These are phyloP conservation scores for Casuarius casuarius DNA, from an alignment of 2,113 vertebrate genomes.

Conservation along the genomic window DNA sequence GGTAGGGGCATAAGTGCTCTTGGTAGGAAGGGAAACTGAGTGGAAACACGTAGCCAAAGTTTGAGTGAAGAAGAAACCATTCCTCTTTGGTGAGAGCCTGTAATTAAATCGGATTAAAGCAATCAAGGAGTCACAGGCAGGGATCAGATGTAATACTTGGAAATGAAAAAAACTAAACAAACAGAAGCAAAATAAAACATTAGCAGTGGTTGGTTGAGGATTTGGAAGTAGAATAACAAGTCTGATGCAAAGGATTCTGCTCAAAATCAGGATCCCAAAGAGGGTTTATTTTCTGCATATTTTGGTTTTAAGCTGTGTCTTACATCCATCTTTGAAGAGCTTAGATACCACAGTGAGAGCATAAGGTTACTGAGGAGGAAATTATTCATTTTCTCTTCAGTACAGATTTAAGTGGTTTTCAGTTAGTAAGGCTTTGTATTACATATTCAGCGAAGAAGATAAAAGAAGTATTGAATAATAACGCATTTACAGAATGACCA, in stretches of 20 bases:
- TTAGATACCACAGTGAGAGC: not conserved
- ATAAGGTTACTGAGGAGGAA: not conserved
- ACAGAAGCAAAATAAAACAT: not conserved
- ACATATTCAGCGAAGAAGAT: not conserved
- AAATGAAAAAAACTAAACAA: not conserved
- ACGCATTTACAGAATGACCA: not conserved
- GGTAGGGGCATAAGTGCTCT: too few species aligned
- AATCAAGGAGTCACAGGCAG: not conserved
- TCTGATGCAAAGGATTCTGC: not conserved
- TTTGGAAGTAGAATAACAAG: not conserved
- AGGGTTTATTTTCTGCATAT: not conserved
- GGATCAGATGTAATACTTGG: too few species aligned
- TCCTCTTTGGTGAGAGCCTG: not conserved
- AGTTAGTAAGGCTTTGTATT: not conserved
- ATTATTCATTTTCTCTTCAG: not conserved
- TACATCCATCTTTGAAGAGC: not conserved
- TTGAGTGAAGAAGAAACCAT: not conserved
- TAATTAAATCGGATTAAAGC: not conserved
- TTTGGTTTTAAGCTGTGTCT: not conserved
- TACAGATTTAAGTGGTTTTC: not conserved
- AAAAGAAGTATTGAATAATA: not conserved
- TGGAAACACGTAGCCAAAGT: not conserved
- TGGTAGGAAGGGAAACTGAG: not conserved
- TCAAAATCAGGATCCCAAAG: not conserved
- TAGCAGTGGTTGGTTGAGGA: not conserved